These are phyloP conservation scores for Coracopsis vasa DNA, from an alignment of 2,113 vertebrate species.

Conservation along the genomic window DNA sequence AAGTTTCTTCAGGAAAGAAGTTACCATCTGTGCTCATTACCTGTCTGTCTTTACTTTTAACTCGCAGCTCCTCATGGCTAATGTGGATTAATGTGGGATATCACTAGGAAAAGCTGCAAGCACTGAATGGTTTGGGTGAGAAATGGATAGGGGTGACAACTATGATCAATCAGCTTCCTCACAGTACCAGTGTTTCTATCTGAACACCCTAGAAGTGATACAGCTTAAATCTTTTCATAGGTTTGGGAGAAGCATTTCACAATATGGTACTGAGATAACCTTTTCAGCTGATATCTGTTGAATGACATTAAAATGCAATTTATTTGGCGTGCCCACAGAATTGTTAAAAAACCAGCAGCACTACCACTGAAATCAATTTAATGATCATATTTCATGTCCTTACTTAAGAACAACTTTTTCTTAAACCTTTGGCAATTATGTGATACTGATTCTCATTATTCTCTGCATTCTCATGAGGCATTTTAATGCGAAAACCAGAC, in stretches of 20 bases:
- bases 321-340: background rate
- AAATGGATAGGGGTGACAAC: background rate
- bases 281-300: background rate
- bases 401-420: background rate
- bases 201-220: background rate
- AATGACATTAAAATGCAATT: background rate
- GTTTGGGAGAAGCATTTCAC: background rate
- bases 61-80: background rate
- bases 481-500: background rate
- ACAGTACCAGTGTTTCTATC: background rate
- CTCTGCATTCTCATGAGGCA: background rate
- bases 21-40: background rate
- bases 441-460: background rate
- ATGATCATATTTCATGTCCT: background rate
- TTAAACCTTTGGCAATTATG: background rate
- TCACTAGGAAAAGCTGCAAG: background rate
- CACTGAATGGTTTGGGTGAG: background rate
- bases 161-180: background rate
- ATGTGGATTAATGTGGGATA: background rate
- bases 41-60: background rate
- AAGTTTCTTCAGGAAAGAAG: background rate
- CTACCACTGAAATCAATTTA: background rate
- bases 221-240: background rate
- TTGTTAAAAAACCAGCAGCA: accelerated
- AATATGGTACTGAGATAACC: background rate